Base-by-base conservation (phyloP, 2,888 invertebrate species). In the Thelaira solivaga region DNA sequence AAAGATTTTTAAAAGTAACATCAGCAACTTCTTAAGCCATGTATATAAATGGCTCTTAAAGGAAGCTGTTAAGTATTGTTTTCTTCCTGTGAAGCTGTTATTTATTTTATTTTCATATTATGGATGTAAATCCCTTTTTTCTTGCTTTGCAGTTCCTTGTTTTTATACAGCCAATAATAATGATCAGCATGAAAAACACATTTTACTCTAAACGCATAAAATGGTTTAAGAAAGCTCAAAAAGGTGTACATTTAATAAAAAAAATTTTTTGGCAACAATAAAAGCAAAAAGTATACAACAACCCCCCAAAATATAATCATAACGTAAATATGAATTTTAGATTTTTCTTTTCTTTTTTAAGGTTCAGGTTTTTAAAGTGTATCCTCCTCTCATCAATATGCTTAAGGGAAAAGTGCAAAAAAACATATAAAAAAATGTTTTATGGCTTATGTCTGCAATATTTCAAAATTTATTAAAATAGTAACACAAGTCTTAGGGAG, bases 121-220 rank as follows among this genome's bases (percentile, higher is more conserved):
- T 65, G 24, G 29, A 6, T 55, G 39, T 24, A 55, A 71, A 65
- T 53, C 55, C 67, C 53, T 65, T 62, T 62, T 67, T 36, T 62
- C 16, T 34, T 57, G 26, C 16, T n/a, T 34, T 11, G 8, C 2
- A 16, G 6, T 13, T 7, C 51, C 45, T 53, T 20, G 18, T 53
- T 68, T 53, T 36, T 26, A 13, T 20, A 13, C n/a, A 26, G 11
- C 18, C 49, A 49, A 29, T 29, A 10, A 18, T 57, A 36, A 61
- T 69, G 68, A 80, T 82, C 81, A 81, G 80, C 81, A 81, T 82
- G 80, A 82, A 81, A 81, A 80, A 81, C 76, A 80, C 80, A 82
- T 82, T 81, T 81, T 80, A n/a, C n/a, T 82, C 82, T 82, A 74
- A 55, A 75, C 71, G 71, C 65, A 79, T 24, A 65, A 65, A 71